A percentile compares a stretch with the other conserved stretches of the same genome.
phyloP scores from a whole-genome alignment of 2,113 vertebrate genomes.

The Corythornis madagascariensis region DNA sequence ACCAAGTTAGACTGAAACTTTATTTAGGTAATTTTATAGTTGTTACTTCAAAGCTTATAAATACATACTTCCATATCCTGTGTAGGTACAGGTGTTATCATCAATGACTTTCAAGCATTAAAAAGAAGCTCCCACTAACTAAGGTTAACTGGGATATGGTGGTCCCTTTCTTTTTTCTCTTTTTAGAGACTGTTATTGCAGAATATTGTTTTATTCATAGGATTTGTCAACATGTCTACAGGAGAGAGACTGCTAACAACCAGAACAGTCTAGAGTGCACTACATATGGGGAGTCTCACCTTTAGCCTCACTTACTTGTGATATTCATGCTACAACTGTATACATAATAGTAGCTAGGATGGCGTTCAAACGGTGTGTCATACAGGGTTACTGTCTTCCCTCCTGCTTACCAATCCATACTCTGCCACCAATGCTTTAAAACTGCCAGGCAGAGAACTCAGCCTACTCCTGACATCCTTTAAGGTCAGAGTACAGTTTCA shows the following conservation, averaged over 20 bases:
- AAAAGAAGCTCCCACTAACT: not conserved
- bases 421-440: not conserved
- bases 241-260: not conserved
- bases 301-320: not conserved
- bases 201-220: not conserved
- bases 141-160: not conserved
- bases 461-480: not conserved
- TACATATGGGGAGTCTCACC: not conserved
- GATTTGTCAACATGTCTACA: not conserved
- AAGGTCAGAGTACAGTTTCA: slow-evolving; percentile 15
- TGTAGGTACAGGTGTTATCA: not conserved
- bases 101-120: not conserved
- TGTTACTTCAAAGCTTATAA: not conserved
- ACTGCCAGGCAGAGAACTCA: not conserved
- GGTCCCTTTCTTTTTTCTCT: not conserved
- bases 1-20: not conserved
- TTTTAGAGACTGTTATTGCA: not conserved
- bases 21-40: not conserved
- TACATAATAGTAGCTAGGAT: not conserved
- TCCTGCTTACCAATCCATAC: not conserved
- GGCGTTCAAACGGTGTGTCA: not conserved
- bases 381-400: not conserved
- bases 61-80: not conserved
- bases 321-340: not conserved
- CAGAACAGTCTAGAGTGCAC: not conserved